Base-by-base conservation (phyloP, 2,888 invertebrate genomes). In the Heliconius charithonia region DNA sequence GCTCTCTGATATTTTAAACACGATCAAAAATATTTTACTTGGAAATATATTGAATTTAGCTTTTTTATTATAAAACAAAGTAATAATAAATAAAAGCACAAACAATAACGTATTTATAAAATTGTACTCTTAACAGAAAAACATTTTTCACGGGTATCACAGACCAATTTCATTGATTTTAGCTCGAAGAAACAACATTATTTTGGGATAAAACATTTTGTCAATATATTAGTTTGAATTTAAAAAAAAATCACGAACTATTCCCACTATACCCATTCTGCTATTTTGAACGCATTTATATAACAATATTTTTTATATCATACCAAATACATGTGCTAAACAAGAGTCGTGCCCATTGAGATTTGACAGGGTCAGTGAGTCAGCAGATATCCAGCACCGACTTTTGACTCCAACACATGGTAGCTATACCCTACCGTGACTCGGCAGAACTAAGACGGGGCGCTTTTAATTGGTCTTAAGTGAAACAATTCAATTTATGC, bases 361-460 rank as follows among this genome's bases (percentile, higher is more conserved):
- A 93, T 93, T 93, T 93, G 93, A 93, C 89, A 89, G 93, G 92
- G 90, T 90, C 83, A 85, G 85, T 93, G 93, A 93, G 83, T 90
- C 90, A 88, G 92, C 93, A 86, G 81, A 88, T 89, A 86, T 83
- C 80, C 80, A 83, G 76, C 83, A 81, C 79, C 84, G 88, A 89
- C 87, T 89, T 87, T 84, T 85, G 87, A 85, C 85, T 83, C 51
- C 78, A 89, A 90, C 92, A 92, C 89, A 92, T 92, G 93, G 93
- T 72, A 72, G 56, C 59, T 90, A 89, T 84, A 86, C 88, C 86
- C 84, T 82, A 85, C 83, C 87, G 85, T 93, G 93, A 93, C 93
- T 93, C 86, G 93, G 89, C 79, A 81, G 83, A 91, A 89, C 73
- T 84, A 83, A 86, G 90, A 90, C 91, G 87, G 88, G 87, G 89